Base-by-base conservation (phyloP, 2,113 vertebrate species). In the Rhinichthys klamathensis region DNA sequence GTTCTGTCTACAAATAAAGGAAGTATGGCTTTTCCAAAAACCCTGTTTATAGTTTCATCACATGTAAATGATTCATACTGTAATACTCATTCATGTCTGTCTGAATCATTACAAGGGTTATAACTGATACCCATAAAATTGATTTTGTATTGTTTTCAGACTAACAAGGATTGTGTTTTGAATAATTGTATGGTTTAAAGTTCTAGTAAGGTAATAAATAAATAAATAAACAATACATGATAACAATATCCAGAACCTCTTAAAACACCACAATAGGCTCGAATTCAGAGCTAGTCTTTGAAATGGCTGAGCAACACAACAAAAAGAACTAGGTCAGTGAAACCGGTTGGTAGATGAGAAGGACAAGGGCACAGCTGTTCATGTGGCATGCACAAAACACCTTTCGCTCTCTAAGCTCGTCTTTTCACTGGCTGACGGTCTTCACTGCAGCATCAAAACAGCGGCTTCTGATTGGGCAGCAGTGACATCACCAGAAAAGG, bases 401-500 rank as follows among this genome's bases (percentile, higher is more conserved):
- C 89, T 90, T 91, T 86, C 79, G 61, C 85, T 74, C 85, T 78
- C 85, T 86, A 85, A 88, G 46, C 54, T 61, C 35, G 79, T 75
- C 67, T 90, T 89, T 77, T 87, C 75, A 88, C 84, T 74, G 83
- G 85, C 80, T 78, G 73, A 74, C 80, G 58, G 77, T 85, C 79
- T 87, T 85, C 88, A 88, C 90, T 91, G 92, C 92, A 88, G 91
- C 84, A 88, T 49, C 82, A 87, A 70, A 88, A 90, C 54, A 67
- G 51, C 60, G 54, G 75, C 70, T 35, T 87, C 90, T 86, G 82
- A 95, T 94, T 94, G 93, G 94, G 25, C 89, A 27, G 46, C 41
- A 74, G 91, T 95, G 92, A 95, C 94, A 93, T 95, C 93, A 94
- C 92, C 91, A 92, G 89, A 91, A 84, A 18, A 35, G 49, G 35